Percentiles rank a stretch among this genome's conserved stretches.
Conservation (phyloP, 2,888 invertebrate genomes). For the Odontocolon sp. region DNA sequence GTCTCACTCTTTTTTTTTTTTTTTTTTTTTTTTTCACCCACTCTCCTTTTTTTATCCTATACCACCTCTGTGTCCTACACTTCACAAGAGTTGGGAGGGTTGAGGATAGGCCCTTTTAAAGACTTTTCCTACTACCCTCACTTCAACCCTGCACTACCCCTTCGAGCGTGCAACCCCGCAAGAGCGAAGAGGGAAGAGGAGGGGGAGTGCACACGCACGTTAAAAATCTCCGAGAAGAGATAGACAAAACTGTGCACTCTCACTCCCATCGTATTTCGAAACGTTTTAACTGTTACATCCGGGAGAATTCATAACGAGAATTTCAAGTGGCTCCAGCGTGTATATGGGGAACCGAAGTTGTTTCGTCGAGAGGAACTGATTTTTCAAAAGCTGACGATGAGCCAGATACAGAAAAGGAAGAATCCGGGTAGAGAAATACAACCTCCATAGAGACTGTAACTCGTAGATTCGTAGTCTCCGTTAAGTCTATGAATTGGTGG, state of each 20-base stretch:
- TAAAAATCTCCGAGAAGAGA: constrained; percentile 39
- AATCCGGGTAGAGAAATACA: no score
- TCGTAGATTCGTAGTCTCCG: neutral
- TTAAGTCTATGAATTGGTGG: no score
- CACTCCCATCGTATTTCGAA: constrained; percentile 26
- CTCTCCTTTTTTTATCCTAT: constrained; percentile 31
- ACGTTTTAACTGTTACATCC: constrained; percentile 46
- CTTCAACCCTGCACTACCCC: constrained; percentile 54
- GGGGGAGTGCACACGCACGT: constrained; percentile 9
- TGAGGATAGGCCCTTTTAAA: constrained; percentile 73
- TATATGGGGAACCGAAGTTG: constrained; percentile 27
- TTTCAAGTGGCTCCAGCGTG: constrained; percentile 23
- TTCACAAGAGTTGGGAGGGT: constrained; percentile 34
- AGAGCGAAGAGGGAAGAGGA: neutral
- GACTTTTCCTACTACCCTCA: constrained; percentile 74
- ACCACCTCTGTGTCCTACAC: constrained; percentile 33
- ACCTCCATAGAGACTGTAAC: neutral
- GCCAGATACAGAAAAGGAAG: neutral
- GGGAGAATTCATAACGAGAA: neutral
- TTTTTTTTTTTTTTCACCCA: constrained; percentile 8
- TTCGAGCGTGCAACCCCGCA: neutral
- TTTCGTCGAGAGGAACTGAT: constrained; percentile 40
- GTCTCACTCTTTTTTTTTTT: constrained; percentile 35
- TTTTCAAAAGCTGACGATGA: neutral
- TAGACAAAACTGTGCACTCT: constrained; percentile 43